Percentiles rank a stretch among this genome's conserved stretches.
phyloP scores from a whole-genome alignment of 2,888 invertebrate species.

The Orchestes rusci region DNA sequence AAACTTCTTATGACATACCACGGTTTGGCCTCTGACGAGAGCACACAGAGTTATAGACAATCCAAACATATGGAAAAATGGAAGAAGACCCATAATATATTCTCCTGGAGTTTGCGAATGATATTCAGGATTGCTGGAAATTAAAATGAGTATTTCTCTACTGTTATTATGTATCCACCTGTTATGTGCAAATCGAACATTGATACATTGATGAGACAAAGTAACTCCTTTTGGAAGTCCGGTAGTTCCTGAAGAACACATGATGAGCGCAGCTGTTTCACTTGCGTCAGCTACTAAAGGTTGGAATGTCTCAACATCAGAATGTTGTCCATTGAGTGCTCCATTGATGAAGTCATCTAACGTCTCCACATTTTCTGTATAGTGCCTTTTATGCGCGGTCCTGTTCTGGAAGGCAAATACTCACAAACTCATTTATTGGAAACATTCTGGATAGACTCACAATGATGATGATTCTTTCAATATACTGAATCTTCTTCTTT shows the following conservation, averaged over 20 bases:
- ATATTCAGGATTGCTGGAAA: neutral
- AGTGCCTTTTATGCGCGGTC: no score
- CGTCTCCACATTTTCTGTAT: no score
- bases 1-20: constrained; percentile 32
- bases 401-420: no score
- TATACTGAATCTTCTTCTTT: constrained; percentile 6
- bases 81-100: constrained; percentile 28
- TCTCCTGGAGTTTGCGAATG: neutral
- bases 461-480: constrained; percentile 6
- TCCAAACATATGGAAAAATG: constrained; percentile 35
- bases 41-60: constrained; percentile 27
- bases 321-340: no score
- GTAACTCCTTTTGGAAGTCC: constrained; percentile 18
- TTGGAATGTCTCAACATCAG: constrained; percentile 4
- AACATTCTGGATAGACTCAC: neutral
- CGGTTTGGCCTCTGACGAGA: constrained; percentile 25
- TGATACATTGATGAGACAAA: constrained; percentile 11
- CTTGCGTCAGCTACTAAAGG: constrained; percentile 6
- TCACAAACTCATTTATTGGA: no score
- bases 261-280: constrained; percentile 7
- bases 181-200: neutral
- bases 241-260: constrained; percentile 19
- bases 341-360: no score
- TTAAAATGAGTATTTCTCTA: no score
- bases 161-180: no score